Evolutionary conservation across 2,888 invertebrate species (phyloP).

Genomic region (Coremacera marginata): DNA sequence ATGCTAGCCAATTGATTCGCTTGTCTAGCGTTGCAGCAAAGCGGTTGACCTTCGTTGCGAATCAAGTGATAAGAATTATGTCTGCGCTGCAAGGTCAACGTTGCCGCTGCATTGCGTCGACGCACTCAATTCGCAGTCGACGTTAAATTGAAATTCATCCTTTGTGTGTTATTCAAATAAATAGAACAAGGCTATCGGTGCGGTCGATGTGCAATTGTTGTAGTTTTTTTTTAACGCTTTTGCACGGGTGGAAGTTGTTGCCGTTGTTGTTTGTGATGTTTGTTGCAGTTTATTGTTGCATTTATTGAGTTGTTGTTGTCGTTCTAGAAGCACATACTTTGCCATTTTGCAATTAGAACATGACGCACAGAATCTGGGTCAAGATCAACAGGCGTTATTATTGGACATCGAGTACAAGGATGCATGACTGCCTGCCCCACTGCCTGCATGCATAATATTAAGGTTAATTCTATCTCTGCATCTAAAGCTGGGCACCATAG

Average conservation of each 20-base stretch:
- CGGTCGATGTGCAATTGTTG: slow-evolving; percentile 4
- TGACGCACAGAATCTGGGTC: slow-evolving; percentile 59
- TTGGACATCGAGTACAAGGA: slow-evolving; percentile 66
- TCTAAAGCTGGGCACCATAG: neutral
- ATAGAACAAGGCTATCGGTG: slow-evolving; percentile 41
- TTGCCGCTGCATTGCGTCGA: slow-evolving; percentile 10
- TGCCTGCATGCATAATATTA: slow-evolving; percentile 16
- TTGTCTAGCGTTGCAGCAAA: slow-evolving; percentile 25
- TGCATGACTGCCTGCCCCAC: slow-evolving; percentile 45
- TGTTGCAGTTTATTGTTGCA: slow-evolving; percentile 5
- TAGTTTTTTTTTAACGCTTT: slow-evolving; percentile 3
- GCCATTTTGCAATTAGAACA: slow-evolving; percentile 44
- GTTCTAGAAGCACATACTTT: slow-evolving; percentile 15
- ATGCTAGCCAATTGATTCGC: slow-evolving; percentile 32
- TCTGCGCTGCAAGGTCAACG: slow-evolving; percentile 40
- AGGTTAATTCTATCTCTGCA: slow-evolving; percentile 3
- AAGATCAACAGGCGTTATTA: slow-evolving; percentile 63
- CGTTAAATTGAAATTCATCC: slow-evolving; percentile 39
- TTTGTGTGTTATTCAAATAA: slow-evolving; percentile 42
- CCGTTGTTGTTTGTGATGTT: neutral
- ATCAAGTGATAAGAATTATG: slow-evolving; percentile 43
- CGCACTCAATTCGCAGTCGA: slow-evolving; percentile 28
- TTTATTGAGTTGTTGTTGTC: neutral
- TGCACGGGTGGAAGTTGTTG: neutral
- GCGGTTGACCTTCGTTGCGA: slow-evolving; percentile 42